phyloP scores from a whole-genome alignment of 2,113 vertebrate species.

The Numenius arquata region DNA sequence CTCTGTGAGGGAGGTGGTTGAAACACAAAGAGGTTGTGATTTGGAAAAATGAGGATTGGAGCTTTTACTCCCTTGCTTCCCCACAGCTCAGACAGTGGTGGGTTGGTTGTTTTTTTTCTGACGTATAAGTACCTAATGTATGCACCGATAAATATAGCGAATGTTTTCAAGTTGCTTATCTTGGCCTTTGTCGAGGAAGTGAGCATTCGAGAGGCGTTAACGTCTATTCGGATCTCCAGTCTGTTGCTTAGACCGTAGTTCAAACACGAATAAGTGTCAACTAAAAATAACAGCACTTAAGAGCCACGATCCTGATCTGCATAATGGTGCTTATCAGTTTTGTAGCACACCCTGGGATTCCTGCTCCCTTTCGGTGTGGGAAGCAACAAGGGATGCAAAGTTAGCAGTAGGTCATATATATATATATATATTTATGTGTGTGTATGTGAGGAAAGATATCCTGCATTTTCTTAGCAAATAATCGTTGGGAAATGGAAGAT shows the following conservation, averaged over 20 bases:
- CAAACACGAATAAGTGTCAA: neutral
- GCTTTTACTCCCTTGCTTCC: neutral
- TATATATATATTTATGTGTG: neutral
- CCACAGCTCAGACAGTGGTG: neutral
- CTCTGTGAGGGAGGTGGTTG: neutral
- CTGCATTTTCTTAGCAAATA: conserved; percentile 40
- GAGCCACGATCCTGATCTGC: conserved; percentile 16
- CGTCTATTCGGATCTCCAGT: neutral
- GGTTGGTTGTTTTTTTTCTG: neutral
- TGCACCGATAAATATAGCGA: neutral
- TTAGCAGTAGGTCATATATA: neutral
- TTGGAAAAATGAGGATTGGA: neutral
- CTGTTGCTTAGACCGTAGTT: neutral
- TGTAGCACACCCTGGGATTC: neutral
- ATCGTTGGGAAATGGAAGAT: conserved; percentile 44
- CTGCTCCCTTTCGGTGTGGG: neutral
- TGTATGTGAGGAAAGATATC: neutral
- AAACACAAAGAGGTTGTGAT: neutral
- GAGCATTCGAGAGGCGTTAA: neutral
- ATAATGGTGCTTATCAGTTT: conserved; percentile 8
- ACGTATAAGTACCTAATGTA: neutral
- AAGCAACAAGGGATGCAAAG: neutral
- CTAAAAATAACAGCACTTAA: conserved; percentile 41
- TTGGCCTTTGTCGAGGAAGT: neutral
- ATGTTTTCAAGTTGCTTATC: conserved; percentile 25